Percentiles rank a stretch among this genome's conserved stretches.
Evolutionary conservation across 2,888 invertebrate genomes (phyloP).

Genomic region (Siphlonurus alternatus): DNA sequence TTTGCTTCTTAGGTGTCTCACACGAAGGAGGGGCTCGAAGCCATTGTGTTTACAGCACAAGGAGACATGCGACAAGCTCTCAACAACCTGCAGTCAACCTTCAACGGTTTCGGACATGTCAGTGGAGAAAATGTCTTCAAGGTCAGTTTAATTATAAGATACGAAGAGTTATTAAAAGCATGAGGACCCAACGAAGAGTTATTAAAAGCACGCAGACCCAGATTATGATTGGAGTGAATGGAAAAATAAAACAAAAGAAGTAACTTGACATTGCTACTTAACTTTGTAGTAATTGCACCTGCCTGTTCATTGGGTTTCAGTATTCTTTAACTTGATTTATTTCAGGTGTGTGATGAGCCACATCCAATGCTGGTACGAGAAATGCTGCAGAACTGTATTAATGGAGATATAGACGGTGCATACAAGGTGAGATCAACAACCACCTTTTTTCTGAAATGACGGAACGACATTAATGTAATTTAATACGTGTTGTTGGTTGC

Average conservation of each 20-base stretch:
- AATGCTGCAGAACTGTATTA: conserved; percentile 72
- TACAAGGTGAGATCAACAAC: conserved; percentile 39
- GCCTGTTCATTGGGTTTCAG: background rate
- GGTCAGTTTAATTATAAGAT: conserved; percentile 24
- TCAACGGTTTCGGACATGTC: conserved; percentile 83
- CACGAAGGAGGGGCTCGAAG: conserved; percentile 85
- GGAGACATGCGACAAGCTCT: conserved; percentile 96
- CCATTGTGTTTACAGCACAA: conserved; percentile 94
- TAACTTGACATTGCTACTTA: too few species aligned
- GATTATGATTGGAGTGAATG: too few species aligned
- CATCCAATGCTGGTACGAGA: conserved; percentile 85
- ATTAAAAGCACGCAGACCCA: too few species aligned
- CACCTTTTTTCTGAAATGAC: background rate
- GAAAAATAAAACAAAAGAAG: too few species aligned
- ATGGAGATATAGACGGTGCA: conserved; percentile 69
- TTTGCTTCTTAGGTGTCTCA: conserved; percentile 41
- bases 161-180: too few species aligned
- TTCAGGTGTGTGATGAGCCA: conserved; percentile 89
- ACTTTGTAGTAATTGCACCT: too few species aligned
- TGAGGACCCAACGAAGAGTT: too few species aligned
- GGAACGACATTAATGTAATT: too few species aligned
- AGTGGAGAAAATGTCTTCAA: conserved; percentile 90
- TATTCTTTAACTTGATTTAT: conserved; percentile 2
- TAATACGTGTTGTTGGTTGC: too few species aligned
- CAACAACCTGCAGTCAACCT: conserved; percentile 92